Conservation (phyloP, 1,140 invertebrate genomes). For the Dreissena rostriformis region DNA sequence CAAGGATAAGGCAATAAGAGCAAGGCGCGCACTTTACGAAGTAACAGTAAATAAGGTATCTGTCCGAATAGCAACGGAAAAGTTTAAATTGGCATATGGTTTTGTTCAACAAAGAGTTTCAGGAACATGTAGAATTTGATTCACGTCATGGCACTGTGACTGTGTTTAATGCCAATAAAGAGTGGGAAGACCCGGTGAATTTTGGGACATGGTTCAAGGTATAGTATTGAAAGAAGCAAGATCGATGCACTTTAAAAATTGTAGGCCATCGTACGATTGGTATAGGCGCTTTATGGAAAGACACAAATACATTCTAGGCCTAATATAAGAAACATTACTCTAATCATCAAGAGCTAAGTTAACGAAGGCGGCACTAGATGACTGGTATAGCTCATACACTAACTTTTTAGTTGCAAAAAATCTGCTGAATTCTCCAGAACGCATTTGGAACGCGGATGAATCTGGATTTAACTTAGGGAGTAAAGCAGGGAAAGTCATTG, state of each 20-base stretch:
- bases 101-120: no score
- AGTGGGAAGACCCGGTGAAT: no score
- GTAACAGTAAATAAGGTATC: no score
- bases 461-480: constrained; percentile 27
- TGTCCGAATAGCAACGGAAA: no score
- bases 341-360: constrained; percentile 34
- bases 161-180: no score
- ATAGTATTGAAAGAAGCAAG: no score
- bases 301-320: constrained; percentile 18
- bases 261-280: constrained; percentile 9
- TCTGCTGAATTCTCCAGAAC: constrained; percentile 28
- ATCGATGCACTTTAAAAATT: constrained; percentile 7
- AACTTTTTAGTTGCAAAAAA: constrained; percentile 27
- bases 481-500: constrained; percentile 34
- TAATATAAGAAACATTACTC: constrained; percentile 25
- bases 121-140: no score
- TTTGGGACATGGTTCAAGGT: no score
- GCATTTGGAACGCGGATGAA: constrained; percentile 45
- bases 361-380: neutral
- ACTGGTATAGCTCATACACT: constrained; percentile 32
- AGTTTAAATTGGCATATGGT: no score
- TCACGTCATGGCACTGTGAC: no score
- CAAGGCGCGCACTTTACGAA: no score
- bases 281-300: constrained; percentile 23
- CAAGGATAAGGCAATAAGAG: no score